Percentiles rank a stretch among this genome's conserved stretches.
phyloP scores from a whole-genome alignment of 2,888 invertebrate genomes.

The Melinopterus prodromus region DNA sequence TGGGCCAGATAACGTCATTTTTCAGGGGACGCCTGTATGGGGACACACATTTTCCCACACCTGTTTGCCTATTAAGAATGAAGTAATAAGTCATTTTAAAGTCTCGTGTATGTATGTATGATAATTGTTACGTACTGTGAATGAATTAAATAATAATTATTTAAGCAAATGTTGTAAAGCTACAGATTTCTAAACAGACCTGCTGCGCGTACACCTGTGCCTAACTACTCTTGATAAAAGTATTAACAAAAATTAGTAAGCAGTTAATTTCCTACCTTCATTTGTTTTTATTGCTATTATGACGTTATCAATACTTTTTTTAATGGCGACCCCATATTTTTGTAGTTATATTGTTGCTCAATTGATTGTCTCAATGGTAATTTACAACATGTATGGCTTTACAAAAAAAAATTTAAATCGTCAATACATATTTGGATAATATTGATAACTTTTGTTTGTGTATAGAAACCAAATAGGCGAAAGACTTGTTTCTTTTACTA shows the following conservation, averaged over 20 bases:
- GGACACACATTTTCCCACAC: constrained; percentile 4
- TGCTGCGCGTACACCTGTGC: neutral
- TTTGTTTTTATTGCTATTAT: too few species aligned
- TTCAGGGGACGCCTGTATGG: neutral
- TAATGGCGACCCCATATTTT: too few species aligned
- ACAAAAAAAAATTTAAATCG: too few species aligned
- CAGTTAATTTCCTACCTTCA: too few species aligned
- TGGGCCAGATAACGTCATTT: constrained; percentile 4
- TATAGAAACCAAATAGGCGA: too few species aligned
- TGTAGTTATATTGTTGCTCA: too few species aligned
- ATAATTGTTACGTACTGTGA: neutral
- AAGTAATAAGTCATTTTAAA: constrained; percentile 4
- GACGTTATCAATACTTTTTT: too few species aligned
- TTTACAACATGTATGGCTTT: too few species aligned
- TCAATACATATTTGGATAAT: too few species aligned
- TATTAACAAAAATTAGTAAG: neutral
- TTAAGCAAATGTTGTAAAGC: neutral
- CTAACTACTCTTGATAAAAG: neutral
- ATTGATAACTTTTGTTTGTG: too few species aligned
- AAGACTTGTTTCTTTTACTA: too few species aligned
- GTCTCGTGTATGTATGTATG: neutral
- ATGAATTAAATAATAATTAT: neutral
- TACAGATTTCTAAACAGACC: neutral
- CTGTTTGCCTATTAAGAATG: neutral
- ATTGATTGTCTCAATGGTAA: too few species aligned